Percentiles rank a stretch among this genome's conserved stretches.
phyloP scores from a whole-genome alignment of 2,888 invertebrate species.

The Drosophila tanythrix region DNA sequence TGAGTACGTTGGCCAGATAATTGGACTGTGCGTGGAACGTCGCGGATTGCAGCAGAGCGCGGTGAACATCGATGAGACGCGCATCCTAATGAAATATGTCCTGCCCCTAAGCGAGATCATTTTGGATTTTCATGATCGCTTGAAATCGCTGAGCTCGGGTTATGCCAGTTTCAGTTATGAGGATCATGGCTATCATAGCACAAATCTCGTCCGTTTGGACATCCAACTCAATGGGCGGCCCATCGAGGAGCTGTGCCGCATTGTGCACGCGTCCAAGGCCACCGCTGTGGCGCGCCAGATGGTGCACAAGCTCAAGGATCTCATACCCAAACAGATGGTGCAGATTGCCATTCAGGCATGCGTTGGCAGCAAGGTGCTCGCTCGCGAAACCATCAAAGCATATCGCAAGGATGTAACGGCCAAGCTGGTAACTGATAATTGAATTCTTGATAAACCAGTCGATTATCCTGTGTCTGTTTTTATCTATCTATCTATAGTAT shows the following conservation, averaged over 20 bases:
- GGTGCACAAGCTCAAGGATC: conserved; percentile 91
- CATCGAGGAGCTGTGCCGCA: conserved; percentile 93
- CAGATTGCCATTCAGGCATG: conserved; percentile 95
- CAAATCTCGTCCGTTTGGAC: conserved; percentile 91
- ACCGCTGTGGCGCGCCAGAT: conserved; percentile 88
- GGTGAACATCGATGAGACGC: conserved; percentile 92
- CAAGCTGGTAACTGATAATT: conserved; percentile 89
- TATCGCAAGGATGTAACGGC: conserved; percentile 96
- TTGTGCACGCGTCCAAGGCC: conserved; percentile 91
- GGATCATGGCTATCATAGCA: conserved; percentile 91
- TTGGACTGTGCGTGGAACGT: conserved; percentile 90
- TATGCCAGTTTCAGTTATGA: conserved; percentile 98
- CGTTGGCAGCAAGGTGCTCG: conserved; percentile 91
- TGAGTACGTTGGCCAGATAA: conserved; percentile 89
- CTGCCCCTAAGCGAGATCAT: conserved; percentile 97
- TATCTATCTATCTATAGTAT: conserved; percentile 86
- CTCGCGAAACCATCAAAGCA: conserved; percentile 94
- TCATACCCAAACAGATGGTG: conserved; percentile 95
- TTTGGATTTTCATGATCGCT: conserved; percentile 95
- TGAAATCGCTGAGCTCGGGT: conserved; percentile 96
- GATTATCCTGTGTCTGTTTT: neutral
- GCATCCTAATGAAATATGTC: conserved; percentile 92
- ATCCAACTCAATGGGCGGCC: conserved; percentile 90
- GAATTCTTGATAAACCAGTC: neutral
- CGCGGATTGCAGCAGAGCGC: conserved; percentile 88